Evolutionary conservation across 2,797 vertebrate genomes (phyloP), one percentile per base, ranked within the genome.

Genomic region (Spatula versicolor): DNA sequence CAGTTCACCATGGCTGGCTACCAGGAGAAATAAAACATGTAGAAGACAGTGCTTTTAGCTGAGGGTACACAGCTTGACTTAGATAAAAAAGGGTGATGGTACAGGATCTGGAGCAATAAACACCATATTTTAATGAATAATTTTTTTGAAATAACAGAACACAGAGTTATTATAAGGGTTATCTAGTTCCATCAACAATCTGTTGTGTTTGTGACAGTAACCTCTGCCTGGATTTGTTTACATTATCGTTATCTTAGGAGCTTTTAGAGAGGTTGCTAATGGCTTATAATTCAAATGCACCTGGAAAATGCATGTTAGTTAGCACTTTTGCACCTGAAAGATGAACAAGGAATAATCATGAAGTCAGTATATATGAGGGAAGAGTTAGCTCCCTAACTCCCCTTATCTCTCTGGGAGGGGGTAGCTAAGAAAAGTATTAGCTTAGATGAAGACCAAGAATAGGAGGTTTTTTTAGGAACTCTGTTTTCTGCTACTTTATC

Each of bases 101-200:
- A 64, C 31, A 87, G 50, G 67, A 86, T 93, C 60, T 56, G 46
- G 11, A 92, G 54, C 54, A 84, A 92, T 89, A 89, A 90, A 73
- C 69, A 77, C 39, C 50, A 73, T 89, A 89, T 69, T 95, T 86
- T 93, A 91, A 96, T 79, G 60, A 95, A 89, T 66, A 74, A 11
- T 85, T 85, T 84, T 88, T 87, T 83, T 84, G 3, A 90, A 94
- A 93, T 72, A 91, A 41, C 54, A 86, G 46, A 83, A 83, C 63
- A 81, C 15, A 46, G 52, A 93, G 69, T 64, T 55, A 67, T 86
- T 82, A 39, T 20, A 71, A 71, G 39, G 20, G 23, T 92, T 92
- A 95, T 82, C 76, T 92, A 12, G 84, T 95, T 96, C 69, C 39
- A 72, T 83, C 55, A 75, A 39, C 77, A 92, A 52, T 86, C 88